phyloP scores from a whole-genome alignment of 1,140 invertebrate genomes.

The Bombus cullumanus region DNA sequence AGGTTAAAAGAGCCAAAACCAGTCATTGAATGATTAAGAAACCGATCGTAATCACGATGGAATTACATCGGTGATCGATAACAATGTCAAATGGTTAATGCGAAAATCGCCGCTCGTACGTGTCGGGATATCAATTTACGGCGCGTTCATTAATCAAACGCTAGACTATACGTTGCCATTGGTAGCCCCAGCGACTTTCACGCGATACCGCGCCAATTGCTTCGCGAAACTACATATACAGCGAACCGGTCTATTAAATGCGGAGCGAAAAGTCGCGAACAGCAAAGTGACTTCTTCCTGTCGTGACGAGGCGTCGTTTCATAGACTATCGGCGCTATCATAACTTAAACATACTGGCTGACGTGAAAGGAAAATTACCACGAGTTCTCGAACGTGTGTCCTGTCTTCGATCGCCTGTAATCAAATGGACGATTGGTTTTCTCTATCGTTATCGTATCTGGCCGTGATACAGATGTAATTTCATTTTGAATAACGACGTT shows the following conservation, averaged over 20 bases:
- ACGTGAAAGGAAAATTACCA: slow-evolving; percentile 20
- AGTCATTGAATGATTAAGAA: background rate
- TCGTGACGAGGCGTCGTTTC: slow-evolving; percentile 26
- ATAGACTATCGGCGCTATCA: background rate
- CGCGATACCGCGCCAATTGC: background rate
- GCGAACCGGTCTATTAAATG: background rate
- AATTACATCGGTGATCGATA: background rate
- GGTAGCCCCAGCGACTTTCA: slow-evolving; percentile 18
- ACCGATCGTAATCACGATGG: background rate
- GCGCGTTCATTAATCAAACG: slow-evolving; percentile 54
- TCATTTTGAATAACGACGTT: slow-evolving; percentile 1
- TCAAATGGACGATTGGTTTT: background rate
- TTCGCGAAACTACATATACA: background rate
- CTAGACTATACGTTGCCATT: background rate
- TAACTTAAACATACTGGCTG: slow-evolving; percentile 23
- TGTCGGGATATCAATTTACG: slow-evolving; percentile 2
- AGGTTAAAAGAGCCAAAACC: background rate
- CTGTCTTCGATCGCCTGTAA: too few species aligned
- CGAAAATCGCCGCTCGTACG: slow-evolving; percentile 8
- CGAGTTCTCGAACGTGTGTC: background rate
- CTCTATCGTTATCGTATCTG: background rate
- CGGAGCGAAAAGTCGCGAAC: background rate
- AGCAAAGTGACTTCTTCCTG: slow-evolving; percentile 42
- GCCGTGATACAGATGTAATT: slow-evolving; percentile 22
- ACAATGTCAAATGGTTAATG: slow-evolving; percentile 5